Percentiles rank a stretch among this genome's conserved stretches.
Evolutionary conservation across 2,113 vertebrate species (phyloP).

Genomic region (Danionella cerebrum): DNA sequence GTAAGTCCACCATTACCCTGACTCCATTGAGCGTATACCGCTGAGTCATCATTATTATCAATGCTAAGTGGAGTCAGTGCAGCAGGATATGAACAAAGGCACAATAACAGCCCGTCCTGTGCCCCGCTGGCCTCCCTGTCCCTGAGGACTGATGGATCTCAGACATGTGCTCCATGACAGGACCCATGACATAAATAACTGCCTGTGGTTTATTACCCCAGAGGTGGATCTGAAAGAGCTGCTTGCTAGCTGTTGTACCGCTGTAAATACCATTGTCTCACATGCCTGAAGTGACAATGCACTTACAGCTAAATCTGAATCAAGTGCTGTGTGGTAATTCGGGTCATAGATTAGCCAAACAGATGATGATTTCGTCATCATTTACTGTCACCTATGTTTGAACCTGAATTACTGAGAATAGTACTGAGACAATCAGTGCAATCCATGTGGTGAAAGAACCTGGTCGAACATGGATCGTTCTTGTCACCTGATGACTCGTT

Average conservation of each 20-base stretch:
- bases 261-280: not conserved
- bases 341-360: not conserved
- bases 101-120: conserved; percentile 52
- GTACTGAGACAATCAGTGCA: too few relatives aligned
- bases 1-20: too few relatives aligned
- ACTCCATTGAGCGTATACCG: conserved; percentile 38
- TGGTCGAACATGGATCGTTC: too few relatives aligned
- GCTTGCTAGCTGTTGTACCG: not conserved
- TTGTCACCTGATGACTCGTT: too few relatives aligned
- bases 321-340: not conserved
- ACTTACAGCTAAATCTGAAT: not conserved
- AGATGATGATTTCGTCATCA: not conserved
- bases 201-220: conserved; percentile 6
- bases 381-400: not conserved
- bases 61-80: conserved; percentile 18
- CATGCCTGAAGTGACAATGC: not conserved
- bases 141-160: conserved; percentile 40
- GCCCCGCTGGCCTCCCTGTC: conserved; percentile 46
- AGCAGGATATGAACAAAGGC: conserved; percentile 42
- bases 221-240: not conserved
- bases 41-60: conserved; percentile 54
- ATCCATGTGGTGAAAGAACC: too few relatives aligned
- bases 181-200: conserved; percentile 36
- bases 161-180: conserved; percentile 43
- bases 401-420: too few relatives aligned